These are phyloP conservation scores for Halcyon malimbica DNA, from an alignment of 2,113 vertebrate species.

Conservation along the genomic window DNA sequence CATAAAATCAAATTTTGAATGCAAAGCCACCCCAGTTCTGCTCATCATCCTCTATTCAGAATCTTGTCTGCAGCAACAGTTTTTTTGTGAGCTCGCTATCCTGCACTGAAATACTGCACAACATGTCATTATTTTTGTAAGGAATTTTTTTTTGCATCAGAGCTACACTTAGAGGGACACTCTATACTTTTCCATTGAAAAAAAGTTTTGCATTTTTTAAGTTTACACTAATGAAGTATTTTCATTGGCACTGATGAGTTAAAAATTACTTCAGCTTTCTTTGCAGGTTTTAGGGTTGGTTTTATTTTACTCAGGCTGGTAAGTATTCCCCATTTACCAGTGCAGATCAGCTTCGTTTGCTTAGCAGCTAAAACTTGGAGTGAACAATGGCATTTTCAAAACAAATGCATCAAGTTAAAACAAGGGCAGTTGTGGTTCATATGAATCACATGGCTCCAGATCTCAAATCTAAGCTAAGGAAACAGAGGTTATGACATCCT, in stretches of 20 bases:
- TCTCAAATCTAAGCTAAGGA: slow-evolving; percentile 41
- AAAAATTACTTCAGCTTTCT: background rate
- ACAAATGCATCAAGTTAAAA: slow-evolving; percentile 23
- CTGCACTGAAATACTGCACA: background rate
- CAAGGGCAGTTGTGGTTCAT: slow-evolving; percentile 6
- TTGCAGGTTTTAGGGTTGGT: background rate
- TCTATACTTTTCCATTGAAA: background rate
- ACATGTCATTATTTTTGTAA: background rate
- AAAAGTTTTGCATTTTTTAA: background rate
- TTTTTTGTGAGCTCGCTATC: background rate
- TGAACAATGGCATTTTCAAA: background rate
- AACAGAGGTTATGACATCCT: slow-evolving; percentile 55
- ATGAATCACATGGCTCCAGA: slow-evolving; percentile 22
- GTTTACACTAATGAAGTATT: background rate
- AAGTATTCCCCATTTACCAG: background rate
- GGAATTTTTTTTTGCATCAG: background rate
- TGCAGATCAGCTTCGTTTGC: background rate
- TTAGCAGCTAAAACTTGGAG: slow-evolving; percentile 19
- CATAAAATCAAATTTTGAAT: background rate
- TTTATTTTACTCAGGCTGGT: background rate
- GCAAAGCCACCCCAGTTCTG: slow-evolving; percentile 39
- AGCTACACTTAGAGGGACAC: background rate
- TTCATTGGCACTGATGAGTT: background rate
- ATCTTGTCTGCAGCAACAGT: background rate
- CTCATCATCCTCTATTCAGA: background rate